Evolutionary conservation across 2,797 vertebrate genomes (phyloP).

Genomic region (Pipistrellus nathusii): DNA sequence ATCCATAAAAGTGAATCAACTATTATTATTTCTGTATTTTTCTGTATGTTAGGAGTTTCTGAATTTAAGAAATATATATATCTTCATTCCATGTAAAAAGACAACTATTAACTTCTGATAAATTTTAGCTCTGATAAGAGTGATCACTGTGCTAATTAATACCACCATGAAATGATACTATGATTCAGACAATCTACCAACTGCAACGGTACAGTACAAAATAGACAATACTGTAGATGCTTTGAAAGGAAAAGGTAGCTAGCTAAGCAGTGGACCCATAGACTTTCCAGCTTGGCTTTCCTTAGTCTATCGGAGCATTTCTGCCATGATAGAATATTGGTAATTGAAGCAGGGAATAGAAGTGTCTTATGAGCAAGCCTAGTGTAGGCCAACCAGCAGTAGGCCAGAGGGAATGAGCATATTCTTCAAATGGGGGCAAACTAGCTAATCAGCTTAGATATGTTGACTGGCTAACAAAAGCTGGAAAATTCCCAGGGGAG

Average conservation of each 20-base stretch:
- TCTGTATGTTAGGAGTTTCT: not conserved
- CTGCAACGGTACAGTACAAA: not conserved
- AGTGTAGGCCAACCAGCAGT: not conserved
- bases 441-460: not conserved
- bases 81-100: not conserved
- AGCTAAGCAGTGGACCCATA: not conserved
- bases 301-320: not conserved
- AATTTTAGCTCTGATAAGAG: not conserved
- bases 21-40: not conserved
- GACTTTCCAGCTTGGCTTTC: not conserved
- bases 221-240: not conserved
- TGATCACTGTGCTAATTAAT: not conserved
- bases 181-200: not conserved
- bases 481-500: not conserved
- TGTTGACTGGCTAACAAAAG: not conserved
- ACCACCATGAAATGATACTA: not conserved
- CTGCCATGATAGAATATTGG: not conserved
- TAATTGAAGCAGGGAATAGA: not conserved
- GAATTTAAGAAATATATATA: slow-evolving; percentile 24
- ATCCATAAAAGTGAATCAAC: not conserved
- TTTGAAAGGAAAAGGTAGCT: not conserved
- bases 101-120: not conserved
- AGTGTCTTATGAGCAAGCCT: not conserved
- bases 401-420: not conserved
- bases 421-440: not conserved